phyloP scores from a whole-genome alignment of 1,140 invertebrate species.

The Sminthurides bifidus region DNA sequence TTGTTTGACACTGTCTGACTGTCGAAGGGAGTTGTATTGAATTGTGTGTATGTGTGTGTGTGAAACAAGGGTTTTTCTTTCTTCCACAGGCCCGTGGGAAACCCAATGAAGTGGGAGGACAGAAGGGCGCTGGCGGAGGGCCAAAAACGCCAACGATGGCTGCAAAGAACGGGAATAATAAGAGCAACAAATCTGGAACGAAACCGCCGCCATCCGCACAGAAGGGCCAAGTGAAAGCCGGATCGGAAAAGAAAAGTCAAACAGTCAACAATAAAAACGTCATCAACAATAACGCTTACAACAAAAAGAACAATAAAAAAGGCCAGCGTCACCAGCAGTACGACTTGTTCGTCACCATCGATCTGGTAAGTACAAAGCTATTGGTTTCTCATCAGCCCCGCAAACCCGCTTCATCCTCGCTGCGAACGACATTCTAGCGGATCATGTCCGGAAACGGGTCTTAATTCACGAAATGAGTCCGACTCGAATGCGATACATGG shows the following conservation, averaged over 20 bases:
- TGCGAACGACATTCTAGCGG: too few relatives aligned
- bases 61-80: not conserved
- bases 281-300: conserved; percentile 37
- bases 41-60: not conserved
- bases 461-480: too few relatives aligned
- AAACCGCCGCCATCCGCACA: conserved; percentile 51
- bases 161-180: conserved; percentile 43
- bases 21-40: not conserved
- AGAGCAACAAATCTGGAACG: conserved; percentile 39
- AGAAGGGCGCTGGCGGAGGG: conserved; percentile 48
- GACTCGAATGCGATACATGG: too few relatives aligned
- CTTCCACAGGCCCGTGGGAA: conserved; percentile 57
- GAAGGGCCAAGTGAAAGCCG: conserved; percentile 38
- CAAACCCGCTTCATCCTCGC: too few relatives aligned
- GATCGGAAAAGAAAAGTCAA: conserved; percentile 22
- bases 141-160: conserved; percentile 40
- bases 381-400: not conserved
- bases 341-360: conserved; percentile 66
- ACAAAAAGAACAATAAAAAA: conserved; percentile 58
- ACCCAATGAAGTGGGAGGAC: conserved; percentile 59
- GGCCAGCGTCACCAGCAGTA: conserved; percentile 67
- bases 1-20: not conserved
- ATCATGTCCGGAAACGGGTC: too few relatives aligned
- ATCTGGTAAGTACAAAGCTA: conserved; percentile 50
- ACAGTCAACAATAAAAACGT: conserved; percentile 48